Evolutionary conservation across 1,140 invertebrate species (phyloP).

Genomic region (Drosophila melanica): DNA sequence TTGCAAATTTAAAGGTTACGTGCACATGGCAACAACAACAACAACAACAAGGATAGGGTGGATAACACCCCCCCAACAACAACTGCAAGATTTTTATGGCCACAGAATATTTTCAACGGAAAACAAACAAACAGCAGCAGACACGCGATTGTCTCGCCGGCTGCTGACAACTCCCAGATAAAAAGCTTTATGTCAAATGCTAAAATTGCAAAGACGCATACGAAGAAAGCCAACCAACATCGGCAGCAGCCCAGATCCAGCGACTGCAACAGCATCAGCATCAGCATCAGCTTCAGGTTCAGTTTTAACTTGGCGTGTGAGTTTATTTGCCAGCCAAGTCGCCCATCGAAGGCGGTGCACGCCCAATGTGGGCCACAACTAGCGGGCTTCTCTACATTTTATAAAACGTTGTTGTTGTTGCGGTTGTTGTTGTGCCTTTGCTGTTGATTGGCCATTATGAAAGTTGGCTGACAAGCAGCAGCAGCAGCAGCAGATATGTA

Average conservation of each 20-base stretch:
- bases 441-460: constrained; percentile 70
- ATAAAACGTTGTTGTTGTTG: constrained; percentile 13
- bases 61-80: constrained; percentile 40
- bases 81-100: constrained; percentile 71
- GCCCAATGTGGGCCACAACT: constrained; percentile 61
- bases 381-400: constrained; percentile 4
- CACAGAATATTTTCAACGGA: constrained; percentile 68
- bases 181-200: constrained; percentile 81
- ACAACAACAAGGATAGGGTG: constrained; percentile 18
- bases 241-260: constrained; percentile 8
- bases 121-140: constrained; percentile 62
- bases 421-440: constrained; percentile 9
- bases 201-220: constrained; percentile 62
- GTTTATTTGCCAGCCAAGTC: constrained; percentile 45
- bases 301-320: constrained; percentile 23
- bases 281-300: no score
- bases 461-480: constrained; percentile 50
- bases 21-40: constrained; percentile 42
- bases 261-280: background rate
- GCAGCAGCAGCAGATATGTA: constrained; percentile 27
- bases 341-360: constrained; percentile 41
- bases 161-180: constrained; percentile 75
- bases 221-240: constrained; percentile 60
- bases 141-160: constrained; percentile 70
- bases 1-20: constrained; percentile 73